A percentile compares a stretch with the other conserved stretches of the same genome.
Conservation (phyloP, 2,797 vertebrate genomes). For the Tangara arthus region DNA sequence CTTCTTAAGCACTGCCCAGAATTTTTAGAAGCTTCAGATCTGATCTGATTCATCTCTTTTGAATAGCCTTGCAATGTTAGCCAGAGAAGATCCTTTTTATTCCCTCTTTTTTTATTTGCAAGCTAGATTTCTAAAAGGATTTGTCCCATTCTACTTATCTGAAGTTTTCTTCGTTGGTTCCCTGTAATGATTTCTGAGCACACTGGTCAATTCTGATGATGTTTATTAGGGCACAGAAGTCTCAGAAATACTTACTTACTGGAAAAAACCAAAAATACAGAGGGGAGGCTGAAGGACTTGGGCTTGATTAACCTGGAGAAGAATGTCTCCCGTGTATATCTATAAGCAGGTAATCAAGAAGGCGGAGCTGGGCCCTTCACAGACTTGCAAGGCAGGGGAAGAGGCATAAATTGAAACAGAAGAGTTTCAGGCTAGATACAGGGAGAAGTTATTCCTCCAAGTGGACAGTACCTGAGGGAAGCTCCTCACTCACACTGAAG, state of each 20-base stretch:
- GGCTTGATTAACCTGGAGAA: neutral
- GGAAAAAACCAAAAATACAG: neutral
- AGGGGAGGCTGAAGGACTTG: neutral
- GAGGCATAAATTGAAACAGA: neutral
- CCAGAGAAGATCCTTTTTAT: neutral
- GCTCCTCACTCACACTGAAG: neutral
- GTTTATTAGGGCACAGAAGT: neutral
- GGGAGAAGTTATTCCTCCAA: neutral
- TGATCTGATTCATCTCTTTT: neutral
- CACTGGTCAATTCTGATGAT: neutral
- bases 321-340: neutral
- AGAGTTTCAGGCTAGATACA: neutral
- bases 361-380: neutral
- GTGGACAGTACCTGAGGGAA: too few relatives aligned
- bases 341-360: neutral
- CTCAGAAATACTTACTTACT: neutral
- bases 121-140: neutral
- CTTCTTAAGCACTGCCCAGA: constrained; percentile 8
- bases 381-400: neutral
- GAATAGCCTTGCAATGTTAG: neutral
- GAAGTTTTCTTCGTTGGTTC: neutral
- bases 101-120: neutral
- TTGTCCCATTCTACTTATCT: neutral
- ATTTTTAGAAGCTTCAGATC: constrained; percentile 34
- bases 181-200: neutral